Conservation (phyloP, 2,113 vertebrate species). For the Petrocephalus zakoni region DNA sequence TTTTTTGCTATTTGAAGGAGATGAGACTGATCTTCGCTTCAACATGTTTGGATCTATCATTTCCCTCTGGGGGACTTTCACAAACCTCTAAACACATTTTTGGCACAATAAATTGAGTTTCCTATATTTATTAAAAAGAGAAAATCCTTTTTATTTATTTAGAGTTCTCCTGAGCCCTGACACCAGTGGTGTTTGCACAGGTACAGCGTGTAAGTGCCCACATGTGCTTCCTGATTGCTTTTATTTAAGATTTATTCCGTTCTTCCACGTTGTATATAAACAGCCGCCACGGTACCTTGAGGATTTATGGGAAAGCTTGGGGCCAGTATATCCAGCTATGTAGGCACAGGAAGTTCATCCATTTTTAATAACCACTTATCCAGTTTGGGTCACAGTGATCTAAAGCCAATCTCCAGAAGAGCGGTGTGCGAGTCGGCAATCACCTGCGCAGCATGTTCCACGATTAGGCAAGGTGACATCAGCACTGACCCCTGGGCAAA, state of each 20-base stretch:
- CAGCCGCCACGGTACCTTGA: neutral
- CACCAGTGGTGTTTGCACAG: neutral
- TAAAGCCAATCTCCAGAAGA: neutral
- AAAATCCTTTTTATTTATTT: neutral
- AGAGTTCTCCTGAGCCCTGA: neutral
- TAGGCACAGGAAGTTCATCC: neutral
- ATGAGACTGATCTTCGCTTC: neutral
- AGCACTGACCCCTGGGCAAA: neutral
- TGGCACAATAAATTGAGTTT: neutral
- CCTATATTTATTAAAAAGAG: neutral
- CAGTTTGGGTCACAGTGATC: neutral
- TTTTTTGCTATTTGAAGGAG: neutral
- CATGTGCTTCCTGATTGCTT: neutral
- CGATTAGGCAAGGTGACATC: neutral
- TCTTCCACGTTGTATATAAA: neutral
- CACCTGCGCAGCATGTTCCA: neutral
- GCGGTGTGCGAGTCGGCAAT: neutral
- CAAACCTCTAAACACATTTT: neutral
- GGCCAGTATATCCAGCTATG: neutral
- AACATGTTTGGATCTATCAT: neutral
- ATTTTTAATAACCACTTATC: slow-evolving; percentile 11
- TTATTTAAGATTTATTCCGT: neutral
- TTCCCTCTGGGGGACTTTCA: neutral
- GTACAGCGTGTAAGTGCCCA: neutral
- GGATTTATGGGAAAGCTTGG: neutral